Evolutionary conservation across 2,113 vertebrate genomes (phyloP), one percentile per base, ranked within the genome.

Genomic region (Trematomus loennbergii): DNA sequence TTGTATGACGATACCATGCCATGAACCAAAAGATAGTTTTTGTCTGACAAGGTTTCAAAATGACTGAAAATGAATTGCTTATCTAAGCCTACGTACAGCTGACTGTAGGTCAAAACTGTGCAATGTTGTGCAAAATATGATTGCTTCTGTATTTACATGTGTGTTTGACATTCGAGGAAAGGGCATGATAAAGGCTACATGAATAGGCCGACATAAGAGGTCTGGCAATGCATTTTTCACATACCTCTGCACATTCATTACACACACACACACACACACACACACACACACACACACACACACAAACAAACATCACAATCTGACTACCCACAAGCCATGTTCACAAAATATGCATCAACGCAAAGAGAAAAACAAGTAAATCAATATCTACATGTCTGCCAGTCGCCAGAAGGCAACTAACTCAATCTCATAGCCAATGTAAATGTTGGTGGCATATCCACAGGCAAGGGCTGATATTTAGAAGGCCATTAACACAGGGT

Each of bases 401-500:
- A 84, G 81, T 80, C 74, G 88, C 91, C 86, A 52, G 83, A 78
- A 90, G 90, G 84, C 89, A 85, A 71, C 85, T 63, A 61, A 86
- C 75, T 88, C 82, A 84, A 92, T 94, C 83, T 43, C 79, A 79
- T 54, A 69, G 82, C 64, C 78, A 64, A 82, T 90, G 87, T 89
- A 88, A 91, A 93, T 92, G 91, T 92, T 91, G 88, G 85, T 75
- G 78, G 88, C 83, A 81, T 90, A 78, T 90, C 91, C 88, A 85
- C 74, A 89, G 92, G 91, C 91, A 72, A 84, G 52, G 72, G 75
- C 72, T 93, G 93, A 91, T 93, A 93, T 94, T 95, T 93, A 91
- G 88, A 90, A 93, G 94, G 92, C 87, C 89, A 94, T 94, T 94
- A 94, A 92, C 85, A 83, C 65, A 72, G 84, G 91, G 87, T 72